Evolutionary conservation across 1,140 invertebrate species (phyloP).

Genomic region (Zaprionus kolodkinae): DNA sequence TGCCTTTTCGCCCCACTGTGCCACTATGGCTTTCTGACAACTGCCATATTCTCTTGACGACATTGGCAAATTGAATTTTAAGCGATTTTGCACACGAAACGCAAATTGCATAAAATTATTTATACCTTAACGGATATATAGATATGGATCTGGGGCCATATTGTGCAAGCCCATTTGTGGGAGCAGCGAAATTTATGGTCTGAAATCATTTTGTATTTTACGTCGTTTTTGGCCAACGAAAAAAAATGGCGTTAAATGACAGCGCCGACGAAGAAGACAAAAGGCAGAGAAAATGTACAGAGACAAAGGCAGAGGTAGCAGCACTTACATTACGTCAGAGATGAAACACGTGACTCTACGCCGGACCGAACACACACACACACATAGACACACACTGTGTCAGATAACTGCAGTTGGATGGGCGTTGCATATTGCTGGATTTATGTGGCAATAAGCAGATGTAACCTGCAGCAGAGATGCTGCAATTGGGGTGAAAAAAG

Average conservation of each 20-base stretch:
- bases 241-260: conserved; percentile 43
- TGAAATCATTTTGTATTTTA: conserved; percentile 49
- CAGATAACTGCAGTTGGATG: conserved; percentile 35
- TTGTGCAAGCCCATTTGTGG: conserved; percentile 9
- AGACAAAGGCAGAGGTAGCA: conserved; percentile 34
- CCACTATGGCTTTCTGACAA: conserved; percentile 33
- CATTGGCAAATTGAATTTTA: conserved; percentile 67
- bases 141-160: conserved; percentile 36
- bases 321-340: conserved; percentile 67
- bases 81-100: conserved; percentile 50
- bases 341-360: conserved; percentile 70
- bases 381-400: neutral
- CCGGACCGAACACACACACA: conserved; percentile 29
- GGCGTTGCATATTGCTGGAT: conserved; percentile 74
- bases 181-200: conserved; percentile 48
- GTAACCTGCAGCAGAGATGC: conserved; percentile 53
- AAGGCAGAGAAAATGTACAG: neutral
- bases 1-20: conserved; percentile 28
- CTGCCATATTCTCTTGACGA: conserved; percentile 29
- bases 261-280: conserved; percentile 8
- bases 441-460: conserved; percentile 82
- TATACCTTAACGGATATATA: conserved; percentile 11
- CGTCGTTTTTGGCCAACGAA: conserved; percentile 12
- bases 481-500: conserved; percentile 8
- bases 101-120: conserved; percentile 38